Evolutionary conservation across 2,113 vertebrate species (phyloP).

Genomic region (Podilymbus podiceps): DNA sequence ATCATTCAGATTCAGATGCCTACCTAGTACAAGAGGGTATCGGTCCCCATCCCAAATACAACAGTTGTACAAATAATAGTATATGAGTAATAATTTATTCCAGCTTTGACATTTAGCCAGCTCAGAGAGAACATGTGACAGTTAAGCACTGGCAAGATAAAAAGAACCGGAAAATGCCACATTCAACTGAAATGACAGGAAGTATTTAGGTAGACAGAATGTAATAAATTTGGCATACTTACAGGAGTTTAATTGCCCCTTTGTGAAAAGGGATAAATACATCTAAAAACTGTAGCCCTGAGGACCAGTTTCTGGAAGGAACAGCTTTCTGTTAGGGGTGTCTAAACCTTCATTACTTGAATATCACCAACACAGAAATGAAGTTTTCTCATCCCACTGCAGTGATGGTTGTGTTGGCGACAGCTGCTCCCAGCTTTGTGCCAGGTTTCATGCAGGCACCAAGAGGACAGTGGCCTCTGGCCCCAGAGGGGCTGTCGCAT

Average conservation of each 20-base stretch:
- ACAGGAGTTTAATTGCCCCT: slow-evolving; percentile 42
- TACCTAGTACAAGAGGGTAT: not conserved
- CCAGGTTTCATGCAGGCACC: not conserved
- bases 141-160: slow-evolving; percentile 56
- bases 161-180: slow-evolving; percentile 65
- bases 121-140: slow-evolving; percentile 35
- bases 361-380: not conserved
- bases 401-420: not conserved
- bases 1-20: slow-evolving; percentile 26
- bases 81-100: slow-evolving; percentile 51
- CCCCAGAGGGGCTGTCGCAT: not conserved
- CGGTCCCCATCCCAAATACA: not conserved
- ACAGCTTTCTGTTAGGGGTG: not conserved
- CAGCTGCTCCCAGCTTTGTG: not conserved
- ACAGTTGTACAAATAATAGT: slow-evolving; percentile 57
- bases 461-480: not conserved
- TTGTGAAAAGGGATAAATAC: slow-evolving; percentile 36
- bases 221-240: slow-evolving; percentile 59
- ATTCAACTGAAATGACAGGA: slow-evolving; percentile 60
- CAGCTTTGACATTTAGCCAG: slow-evolving; percentile 46
- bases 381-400: fast-evolving
- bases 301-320: slow-evolving; percentile 3
- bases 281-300: not conserved
- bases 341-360: not conserved
- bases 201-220: slow-evolving; percentile 61